Evolutionary conservation across 2,113 vertebrate species (phyloP).

Genomic region (Promerops cafer): DNA sequence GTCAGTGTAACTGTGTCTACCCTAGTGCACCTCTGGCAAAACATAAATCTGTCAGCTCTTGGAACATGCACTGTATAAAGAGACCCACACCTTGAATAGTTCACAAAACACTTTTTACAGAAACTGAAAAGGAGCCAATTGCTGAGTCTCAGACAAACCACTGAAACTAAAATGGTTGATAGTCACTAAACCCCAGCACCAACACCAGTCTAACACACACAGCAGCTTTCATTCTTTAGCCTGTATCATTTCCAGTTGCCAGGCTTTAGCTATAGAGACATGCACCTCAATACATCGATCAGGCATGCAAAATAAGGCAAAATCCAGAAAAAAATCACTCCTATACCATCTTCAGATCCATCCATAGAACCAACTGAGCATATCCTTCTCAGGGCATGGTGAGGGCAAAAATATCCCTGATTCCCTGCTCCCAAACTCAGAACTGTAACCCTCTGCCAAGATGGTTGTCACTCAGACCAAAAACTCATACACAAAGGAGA

Average conservation of each 20-base stretch:
- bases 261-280: neutral
- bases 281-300: neutral
- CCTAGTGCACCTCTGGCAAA: neutral
- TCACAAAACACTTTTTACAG: neutral
- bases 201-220: rapidly evolving
- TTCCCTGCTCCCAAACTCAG: neutral
- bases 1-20: neutral
- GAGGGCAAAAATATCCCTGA: neutral
- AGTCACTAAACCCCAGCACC: neutral
- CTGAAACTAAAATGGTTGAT: neutral
- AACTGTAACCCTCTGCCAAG: neutral
- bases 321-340: neutral
- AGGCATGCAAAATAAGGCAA: neutral
- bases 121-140: neutral
- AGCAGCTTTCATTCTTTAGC: neutral
- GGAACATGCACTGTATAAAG: neutral
- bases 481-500: neutral
- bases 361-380: neutral
- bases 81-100: neutral
- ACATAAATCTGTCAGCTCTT: neutral
- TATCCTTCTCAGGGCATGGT: neutral
- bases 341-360: neutral
- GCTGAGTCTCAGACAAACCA: neutral
- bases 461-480: neutral
- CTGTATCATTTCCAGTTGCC: neutral